Evolutionary conservation across 2,797 vertebrate genomes (phyloP), one percentile per base, ranked within the genome.

Genomic region (Meriones psammophilus): DNA sequence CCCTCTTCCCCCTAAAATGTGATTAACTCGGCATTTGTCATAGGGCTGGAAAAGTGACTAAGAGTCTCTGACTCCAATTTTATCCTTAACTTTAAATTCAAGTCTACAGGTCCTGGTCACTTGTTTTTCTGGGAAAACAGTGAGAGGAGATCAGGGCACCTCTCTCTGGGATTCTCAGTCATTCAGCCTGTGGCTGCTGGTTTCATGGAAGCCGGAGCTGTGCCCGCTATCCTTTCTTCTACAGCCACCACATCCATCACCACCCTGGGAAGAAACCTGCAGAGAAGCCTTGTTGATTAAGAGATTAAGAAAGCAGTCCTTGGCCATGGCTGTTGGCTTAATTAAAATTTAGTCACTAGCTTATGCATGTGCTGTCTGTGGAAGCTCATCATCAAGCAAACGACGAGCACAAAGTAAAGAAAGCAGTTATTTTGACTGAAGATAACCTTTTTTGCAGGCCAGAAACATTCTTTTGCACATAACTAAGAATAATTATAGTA

Each of bases 1-100:
- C 20, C 33, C 56, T n/a, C 30, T 46, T 81, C 54, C 66, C 54
- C 54, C 68, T n/a, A n/a, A 46, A 83, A 71, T 36, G 10, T 58
- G 54, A 83, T 83, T 62, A 81, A n/a, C 50, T 91, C 36, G 26
- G 56, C 17, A 14, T 76, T 76, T 85, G 91, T 85, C 81, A 77
- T 22, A 60, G 64, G 2, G 3, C 39, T 26, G 50, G 30, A 60
- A 87, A 87, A 20, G 50, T 46, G 50, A 68, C 46, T 56, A 10
- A 58, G 0, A 17, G 73, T 78, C 73, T 86, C 46, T 92, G 62
- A 20, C 24, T 94, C 62, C 36, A 60, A 8, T 88, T 71, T 46
- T 10, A 60, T 30, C 95, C 80, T 92, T 30, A 58, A 20, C n/a
- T 93, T 89, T 84, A 60, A 93, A 92, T 81, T 81, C 46, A 91